phyloP scores from a whole-genome alignment of 2,797 vertebrate species.

The Heteromormyrus szaboi region DNA sequence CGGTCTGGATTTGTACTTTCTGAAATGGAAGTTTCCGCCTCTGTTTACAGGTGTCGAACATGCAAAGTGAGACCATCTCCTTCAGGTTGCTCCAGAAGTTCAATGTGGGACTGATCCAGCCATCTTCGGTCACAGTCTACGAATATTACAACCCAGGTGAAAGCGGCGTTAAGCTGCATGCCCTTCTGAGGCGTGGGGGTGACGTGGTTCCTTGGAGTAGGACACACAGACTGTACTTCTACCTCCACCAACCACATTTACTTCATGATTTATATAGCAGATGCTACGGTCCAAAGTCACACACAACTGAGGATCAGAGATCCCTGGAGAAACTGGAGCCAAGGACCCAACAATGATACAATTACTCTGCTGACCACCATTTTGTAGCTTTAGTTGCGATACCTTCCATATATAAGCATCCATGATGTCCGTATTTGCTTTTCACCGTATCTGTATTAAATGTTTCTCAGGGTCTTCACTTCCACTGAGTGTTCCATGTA shows the following conservation, averaged over 20 bases:
- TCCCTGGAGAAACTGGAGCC: not conserved
- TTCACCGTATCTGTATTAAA: not conserved
- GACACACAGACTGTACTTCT: not conserved
- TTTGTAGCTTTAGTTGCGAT: not conserved
- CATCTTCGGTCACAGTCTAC: conserved; percentile 56
- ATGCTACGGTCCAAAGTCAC: not conserved
- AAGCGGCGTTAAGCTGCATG: not conserved
- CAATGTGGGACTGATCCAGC: conserved; percentile 64
- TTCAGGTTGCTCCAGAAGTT: conserved; percentile 66
- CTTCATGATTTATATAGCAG: not conserved
- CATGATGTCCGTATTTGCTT: not conserved
- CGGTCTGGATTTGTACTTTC: not conserved
- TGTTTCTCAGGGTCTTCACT: not conserved
- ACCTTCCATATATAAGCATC: not conserved
- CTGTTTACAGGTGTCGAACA: conserved; percentile 53
- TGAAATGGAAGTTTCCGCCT: not conserved
- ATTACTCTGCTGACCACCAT: not conserved
- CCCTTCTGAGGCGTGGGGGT: not conserved
- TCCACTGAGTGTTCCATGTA: not conserved
- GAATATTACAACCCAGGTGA: conserved; percentile 59
- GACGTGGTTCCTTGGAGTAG: not conserved
- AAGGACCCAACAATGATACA: not conserved
- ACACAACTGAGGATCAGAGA: not conserved
- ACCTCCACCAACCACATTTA: not conserved
- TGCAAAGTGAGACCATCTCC: conserved; percentile 51